Evolutionary conservation across 2,888 invertebrate genomes (phyloP).

Genomic region (Spodoptera exigua): DNA sequence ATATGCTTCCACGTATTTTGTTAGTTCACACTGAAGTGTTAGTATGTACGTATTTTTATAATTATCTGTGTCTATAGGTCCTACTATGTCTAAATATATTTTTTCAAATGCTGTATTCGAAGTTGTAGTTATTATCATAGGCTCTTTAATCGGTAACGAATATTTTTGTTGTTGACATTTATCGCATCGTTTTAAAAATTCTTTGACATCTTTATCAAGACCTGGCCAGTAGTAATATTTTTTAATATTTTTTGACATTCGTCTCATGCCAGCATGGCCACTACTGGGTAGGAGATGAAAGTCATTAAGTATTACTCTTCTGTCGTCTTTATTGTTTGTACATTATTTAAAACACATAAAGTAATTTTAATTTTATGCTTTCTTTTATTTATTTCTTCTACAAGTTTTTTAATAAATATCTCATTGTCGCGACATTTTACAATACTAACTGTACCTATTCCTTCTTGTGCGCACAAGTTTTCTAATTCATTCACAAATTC

Average conservation of each 20-base stretch:
- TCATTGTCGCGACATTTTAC: no score
- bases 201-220: no score
- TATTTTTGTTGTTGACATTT: no score
- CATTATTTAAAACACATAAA: neutral
- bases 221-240: no score
- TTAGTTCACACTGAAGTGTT: slow-evolving; percentile 5
- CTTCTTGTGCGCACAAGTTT: neutral
- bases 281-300: slow-evolving; percentile 9
- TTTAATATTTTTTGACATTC: no score
- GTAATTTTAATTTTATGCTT: neutral
- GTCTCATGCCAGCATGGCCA: slow-evolving; percentile 12
- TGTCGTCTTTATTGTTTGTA: slow-evolving; percentile 2
- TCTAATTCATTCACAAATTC: slow-evolving; percentile 10
- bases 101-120: no score
- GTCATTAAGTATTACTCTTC: slow-evolving; percentile 4
- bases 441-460: neutral
- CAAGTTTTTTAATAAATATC: slow-evolving; percentile 1
- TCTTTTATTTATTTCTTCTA: neutral
- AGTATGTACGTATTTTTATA: neutral
- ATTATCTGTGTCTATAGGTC: neutral
- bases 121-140: no score
- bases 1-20: no score
- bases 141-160: no score
- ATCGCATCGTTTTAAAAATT: no score
- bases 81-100: no score